Evolutionary conservation across 2,888 invertebrate genomes (phyloP), one percentile per base, ranked within the genome.

Genomic region (Heterodera filipjevi): DNA sequence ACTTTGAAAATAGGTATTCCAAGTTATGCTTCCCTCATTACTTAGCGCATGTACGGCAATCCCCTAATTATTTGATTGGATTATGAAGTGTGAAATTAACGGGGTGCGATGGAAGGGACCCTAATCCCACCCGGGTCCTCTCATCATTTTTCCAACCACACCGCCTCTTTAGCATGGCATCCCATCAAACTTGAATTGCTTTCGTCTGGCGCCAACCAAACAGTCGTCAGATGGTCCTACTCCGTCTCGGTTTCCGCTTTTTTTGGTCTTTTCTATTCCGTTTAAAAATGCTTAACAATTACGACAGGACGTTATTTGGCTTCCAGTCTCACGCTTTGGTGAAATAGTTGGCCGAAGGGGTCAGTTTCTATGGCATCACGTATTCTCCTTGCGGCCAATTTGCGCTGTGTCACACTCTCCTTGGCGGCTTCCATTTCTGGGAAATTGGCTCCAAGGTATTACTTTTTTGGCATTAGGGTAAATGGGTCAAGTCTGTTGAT

Each of bases 181-280:
- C 59, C 59, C 6, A 22, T 27, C 10, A 5, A 12, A 10, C 8
- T 27, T 6, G 59, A 72, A 49, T 79, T 88, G 10, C 77, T 87
- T 33, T 85, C 87, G 12, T 81, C 87, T 2, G 85, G 85, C 1
- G 85, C 87, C 78, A 88, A 88, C 80, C 87, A 88, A 77, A 81
- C 83, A 12, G 81, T 85, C 64, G 83, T 88, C 22, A 76, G 87
- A 27, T 88, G 88, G 88, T 22, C 16, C 19, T 68, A 33, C 30
- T 72, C 46, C 0, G 16, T 5, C 44, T 59, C 59, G 59, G 59
- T 72, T 8, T 22, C 12, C 16, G 66, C 77, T 33, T 70, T 46
- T 33, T 44, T 32, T 10, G 27, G 10, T 53, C 32, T 71, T 39
- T 10, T 39, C 6, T 1, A 0, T 39, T 39, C 35, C 22, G 3